Evolutionary conservation across 92 coral and sea anemone genomes (phyloP).

Genomic region (Zoanthus gigantus): DNA sequence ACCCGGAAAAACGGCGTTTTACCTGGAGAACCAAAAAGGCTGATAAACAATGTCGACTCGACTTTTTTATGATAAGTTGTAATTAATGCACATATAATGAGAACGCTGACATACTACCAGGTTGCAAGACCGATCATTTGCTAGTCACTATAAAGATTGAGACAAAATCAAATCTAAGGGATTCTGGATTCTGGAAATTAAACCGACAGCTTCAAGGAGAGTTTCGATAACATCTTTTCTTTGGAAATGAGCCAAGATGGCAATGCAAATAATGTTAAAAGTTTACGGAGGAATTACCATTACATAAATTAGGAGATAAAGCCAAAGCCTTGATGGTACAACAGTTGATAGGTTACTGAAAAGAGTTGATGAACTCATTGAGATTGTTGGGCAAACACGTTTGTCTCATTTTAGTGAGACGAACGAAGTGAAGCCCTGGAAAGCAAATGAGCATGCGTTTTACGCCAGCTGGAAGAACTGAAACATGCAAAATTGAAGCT

Average conservation of each 20-base stretch:
- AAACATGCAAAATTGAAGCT: conserved; percentile 23
- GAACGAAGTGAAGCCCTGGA: conserved; percentile 46
- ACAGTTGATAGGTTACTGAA: background rate
- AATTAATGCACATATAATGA: conserved; percentile 26
- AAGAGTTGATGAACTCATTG: background rate
- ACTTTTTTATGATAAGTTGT: background rate
- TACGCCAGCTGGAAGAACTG: conserved; percentile 24
- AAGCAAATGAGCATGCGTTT: conserved; percentile 37
- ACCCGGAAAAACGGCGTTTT: conserved; percentile 17
- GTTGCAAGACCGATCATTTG: conserved; percentile 35
- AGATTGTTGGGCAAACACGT: conserved; percentile 1
- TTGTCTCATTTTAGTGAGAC: conserved; percentile 29
- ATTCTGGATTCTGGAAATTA: background rate
- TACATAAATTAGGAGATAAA: conserved; percentile 13
- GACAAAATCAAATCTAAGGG: conserved; percentile 21
- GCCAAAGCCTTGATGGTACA: conserved; percentile 30
- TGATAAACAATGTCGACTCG: conserved; percentile 33
- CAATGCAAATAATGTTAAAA: conserved; percentile 41
- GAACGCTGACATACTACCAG: conserved; percentile 41
- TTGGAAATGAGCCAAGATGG: conserved; percentile 19
- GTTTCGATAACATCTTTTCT: conserved; percentile 9
- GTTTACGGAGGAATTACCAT: background rate
- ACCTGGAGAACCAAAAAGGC: conserved; percentile 44
- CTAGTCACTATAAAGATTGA: conserved; percentile 5
- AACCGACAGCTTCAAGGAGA: conserved; percentile 6